phyloP scores from a whole-genome alignment of 1,140 invertebrate species.

The Medauroidea extradentata region DNA sequence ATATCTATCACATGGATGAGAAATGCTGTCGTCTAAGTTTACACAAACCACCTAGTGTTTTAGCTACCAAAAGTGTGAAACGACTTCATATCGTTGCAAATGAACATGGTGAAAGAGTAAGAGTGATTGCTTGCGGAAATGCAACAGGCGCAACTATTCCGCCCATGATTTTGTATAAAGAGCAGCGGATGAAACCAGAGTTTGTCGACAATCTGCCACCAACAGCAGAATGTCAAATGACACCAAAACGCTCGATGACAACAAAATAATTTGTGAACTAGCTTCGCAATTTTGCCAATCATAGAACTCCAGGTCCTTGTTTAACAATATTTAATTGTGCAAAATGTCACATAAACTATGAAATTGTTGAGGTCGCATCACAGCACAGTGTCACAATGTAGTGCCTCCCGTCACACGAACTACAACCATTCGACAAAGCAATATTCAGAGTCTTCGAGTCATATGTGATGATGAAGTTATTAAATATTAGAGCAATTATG shows the following conservation, averaged over 20 bases:
- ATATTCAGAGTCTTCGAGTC: slow-evolving; percentile 34
- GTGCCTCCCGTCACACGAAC: slow-evolving; percentile 37
- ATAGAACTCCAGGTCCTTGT: slow-evolving; percentile 28
- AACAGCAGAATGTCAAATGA: slow-evolving; percentile 30
- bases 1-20: slow-evolving; percentile 43
- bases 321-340: slow-evolving; percentile 42
- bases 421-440: slow-evolving; percentile 40
- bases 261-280: slow-evolving; percentile 32
- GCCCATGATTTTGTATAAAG: slow-evolving; percentile 42
- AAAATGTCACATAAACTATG: slow-evolving; percentile 30
- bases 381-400: slow-evolving; percentile 31
- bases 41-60: slow-evolving; percentile 36
- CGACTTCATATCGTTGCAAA: slow-evolving; percentile 36
- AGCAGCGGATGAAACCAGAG: slow-evolving; percentile 32
- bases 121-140: slow-evolving; percentile 38
- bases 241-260: slow-evolving; percentile 40
- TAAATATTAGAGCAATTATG: slow-evolving; percentile 12
- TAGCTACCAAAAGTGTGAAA: slow-evolving; percentile 35
- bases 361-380: slow-evolving; percentile 34
- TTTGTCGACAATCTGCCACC: slow-evolving; percentile 34
- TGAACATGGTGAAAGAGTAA: slow-evolving; percentile 42
- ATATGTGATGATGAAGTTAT: slow-evolving; percentile 37
- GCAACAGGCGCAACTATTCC: slow-evolving; percentile 35
- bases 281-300: slow-evolving; percentile 32
- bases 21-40: slow-evolving; percentile 39